These are phyloP conservation scores for Sphaerophoria rueppellii DNA, from an alignment of 2,888 invertebrate species.

Conservation along the genomic window DNA sequence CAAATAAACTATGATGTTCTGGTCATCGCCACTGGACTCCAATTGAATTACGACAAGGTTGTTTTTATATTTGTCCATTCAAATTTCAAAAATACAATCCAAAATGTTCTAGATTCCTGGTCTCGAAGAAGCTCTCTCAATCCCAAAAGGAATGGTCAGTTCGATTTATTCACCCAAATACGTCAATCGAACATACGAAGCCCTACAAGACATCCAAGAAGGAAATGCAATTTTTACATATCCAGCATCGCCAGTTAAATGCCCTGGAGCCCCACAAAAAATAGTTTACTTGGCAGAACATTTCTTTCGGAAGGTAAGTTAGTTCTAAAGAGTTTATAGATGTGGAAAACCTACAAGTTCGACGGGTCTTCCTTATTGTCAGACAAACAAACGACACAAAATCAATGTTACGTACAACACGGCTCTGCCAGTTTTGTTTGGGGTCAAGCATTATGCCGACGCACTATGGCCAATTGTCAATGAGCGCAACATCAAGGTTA, in stretches of 20 bases:
- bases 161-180: conserved; percentile 94
- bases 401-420: conserved; percentile 93
- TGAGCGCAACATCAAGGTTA: conserved; percentile 89
- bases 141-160: conserved; percentile 89
- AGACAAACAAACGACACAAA: conserved; percentile 89
- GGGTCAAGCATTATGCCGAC: conserved; percentile 96
- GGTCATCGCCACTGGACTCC: conserved; percentile 92
- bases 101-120: conserved; percentile 89
- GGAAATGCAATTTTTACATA: conserved; percentile 97
- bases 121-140: conserved; percentile 88
- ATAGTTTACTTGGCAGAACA: conserved; percentile 96
- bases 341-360: conserved; percentile 27
- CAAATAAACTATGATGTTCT: conserved; percentile 92
- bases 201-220: conserved; percentile 86
- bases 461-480: conserved; percentile 89
- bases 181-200: conserved; percentile 89
- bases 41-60: conserved; percentile 91
- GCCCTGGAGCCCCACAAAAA: conserved; percentile 99
- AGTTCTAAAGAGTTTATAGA: conserved; percentile 4
- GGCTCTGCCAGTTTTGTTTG: conserved; percentile 94
- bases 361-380: conserved; percentile 6
- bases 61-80: background rate
- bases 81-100: background rate
- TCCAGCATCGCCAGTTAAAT: conserved; percentile 95
- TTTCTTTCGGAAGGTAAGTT: conserved; percentile 88